Conservation (phyloP, 2,888 invertebrate genomes). For the Syritta pipiens region DNA sequence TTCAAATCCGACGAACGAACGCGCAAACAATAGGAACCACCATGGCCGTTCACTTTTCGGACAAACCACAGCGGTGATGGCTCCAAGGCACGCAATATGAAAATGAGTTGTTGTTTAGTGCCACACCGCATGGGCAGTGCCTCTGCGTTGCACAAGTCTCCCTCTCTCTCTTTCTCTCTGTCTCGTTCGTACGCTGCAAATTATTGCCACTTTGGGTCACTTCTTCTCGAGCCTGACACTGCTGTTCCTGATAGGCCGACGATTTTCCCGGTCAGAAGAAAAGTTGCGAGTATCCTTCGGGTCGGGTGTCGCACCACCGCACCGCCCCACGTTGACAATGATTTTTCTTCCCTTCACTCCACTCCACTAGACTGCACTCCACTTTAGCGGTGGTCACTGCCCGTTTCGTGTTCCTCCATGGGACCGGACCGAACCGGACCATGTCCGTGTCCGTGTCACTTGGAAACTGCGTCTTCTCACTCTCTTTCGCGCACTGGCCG, state of each 20-base stretch:
- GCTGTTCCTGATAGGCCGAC: constrained; percentile 67
- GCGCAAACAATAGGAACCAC: constrained; percentile 64
- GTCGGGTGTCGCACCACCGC: constrained; percentile 24
- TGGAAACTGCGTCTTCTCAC: constrained; percentile 61
- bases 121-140: constrained; percentile 50
- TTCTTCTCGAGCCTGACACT: constrained; percentile 62
- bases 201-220: constrained; percentile 68
- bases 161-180: too few species aligned
- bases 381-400: constrained; percentile 47
- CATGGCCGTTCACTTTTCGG: constrained; percentile 48
- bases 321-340: constrained; percentile 59
- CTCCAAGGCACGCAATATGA: constrained; percentile 78
- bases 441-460: constrained; percentile 52
- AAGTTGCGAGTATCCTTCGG: constrained; percentile 55
- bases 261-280: constrained; percentile 62
- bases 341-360: constrained; percentile 49
- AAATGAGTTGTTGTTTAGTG: constrained; percentile 70
- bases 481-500: constrained; percentile 56
- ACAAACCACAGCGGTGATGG: constrained; percentile 72
- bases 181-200: constrained; percentile 45
- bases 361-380: not conserved
- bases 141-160: not conserved
- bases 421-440: constrained; percentile 27
- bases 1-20: constrained; percentile 70
- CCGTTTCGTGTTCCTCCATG: constrained; percentile 63